Evolutionary conservation across 1,140 invertebrate genomes (phyloP), one percentile per base, ranked within the genome.

Genomic region (Wasmannia auropunctata): DNA sequence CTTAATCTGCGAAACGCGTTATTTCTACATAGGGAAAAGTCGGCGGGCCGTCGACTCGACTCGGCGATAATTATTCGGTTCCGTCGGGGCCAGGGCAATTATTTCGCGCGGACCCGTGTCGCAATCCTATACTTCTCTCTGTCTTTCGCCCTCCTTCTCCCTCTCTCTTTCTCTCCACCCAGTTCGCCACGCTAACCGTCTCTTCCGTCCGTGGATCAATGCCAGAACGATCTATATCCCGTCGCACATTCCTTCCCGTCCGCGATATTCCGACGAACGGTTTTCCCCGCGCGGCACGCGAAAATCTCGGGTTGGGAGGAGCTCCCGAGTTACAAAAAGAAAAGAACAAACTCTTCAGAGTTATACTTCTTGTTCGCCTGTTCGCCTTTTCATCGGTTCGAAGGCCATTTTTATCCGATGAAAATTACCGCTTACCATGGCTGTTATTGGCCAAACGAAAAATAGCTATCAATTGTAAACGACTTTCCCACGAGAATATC

Each of bases 1-100:
- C 37, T 83, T 74, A 83, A 83, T 83, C 79, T 83, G 37, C 63
- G 37, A 72, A 72, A 72, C 67, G 77, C 79, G 37, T 83, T 83
- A 83, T 83, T 83, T 83, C 67, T 83, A 72, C 67, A 72, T 72
- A 58, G 54, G 79, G 67, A 60, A 83, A 83, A 83, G 79, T 83
- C 79, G 79, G 28, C 77, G 76, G 49, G 46, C 46, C 62, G 34
- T 34, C 54, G 83, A 77, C 83, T 62, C 43, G 43, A 62, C 56
- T 80, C 31, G 43, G 46, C 34, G 43, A 85, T 77, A 77, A 56
- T 77, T 77, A 77, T 85, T 76, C 74, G 60, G 74, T 85, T 63
- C 83, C 72, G 60, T 77, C 74, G 58, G 49, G n/a, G 43, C 14
- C 40, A 34, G 40, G 10, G 60, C 58, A 79, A 85, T 85, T 65